Percentiles rank a stretch among this genome's conserved stretches.
phyloP scores from a whole-genome alignment of 2,888 invertebrate genomes.

The Petrolisthes manimaculis region DNA sequence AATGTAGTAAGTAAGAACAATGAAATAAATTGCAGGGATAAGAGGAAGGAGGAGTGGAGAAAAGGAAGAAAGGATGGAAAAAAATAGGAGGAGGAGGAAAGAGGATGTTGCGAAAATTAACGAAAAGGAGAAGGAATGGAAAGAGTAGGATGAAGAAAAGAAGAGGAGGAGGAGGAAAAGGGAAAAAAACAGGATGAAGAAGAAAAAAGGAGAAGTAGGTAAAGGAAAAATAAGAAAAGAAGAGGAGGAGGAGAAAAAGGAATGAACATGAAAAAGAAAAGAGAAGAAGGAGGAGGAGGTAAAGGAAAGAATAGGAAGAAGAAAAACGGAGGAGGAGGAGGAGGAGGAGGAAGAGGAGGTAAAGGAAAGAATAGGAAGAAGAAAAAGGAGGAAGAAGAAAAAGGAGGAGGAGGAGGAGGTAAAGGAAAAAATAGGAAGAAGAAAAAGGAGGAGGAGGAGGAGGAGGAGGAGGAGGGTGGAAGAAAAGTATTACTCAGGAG shows the following conservation, averaged over 20 bases:
- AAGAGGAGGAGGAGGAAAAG: conserved; percentile 4
- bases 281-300: not conserved
- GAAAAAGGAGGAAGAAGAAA: not conserved
- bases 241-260: not conserved
- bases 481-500: not conserved
- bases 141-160: conserved; percentile 6
- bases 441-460: not conserved
- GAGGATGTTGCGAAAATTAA: not conserved
- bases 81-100: not conserved
- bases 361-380: not conserved
- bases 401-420: not conserved
- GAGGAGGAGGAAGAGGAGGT: not conserved
- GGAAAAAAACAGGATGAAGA: not conserved
- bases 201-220: conserved; percentile 13
- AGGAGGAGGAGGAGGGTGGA: not conserved
- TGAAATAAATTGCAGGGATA: not conserved
- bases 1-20: not conserved
- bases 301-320: conserved; percentile 8
- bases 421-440: not conserved
- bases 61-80: not conserved
- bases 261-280: not conserved
- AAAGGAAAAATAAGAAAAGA: not conserved
- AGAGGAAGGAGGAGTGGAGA: not conserved
- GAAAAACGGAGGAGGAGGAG: not conserved
- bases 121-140: not conserved